Conservation (phyloP, 2,113 vertebrate species). For the Edolisoma coerulescens region DNA sequence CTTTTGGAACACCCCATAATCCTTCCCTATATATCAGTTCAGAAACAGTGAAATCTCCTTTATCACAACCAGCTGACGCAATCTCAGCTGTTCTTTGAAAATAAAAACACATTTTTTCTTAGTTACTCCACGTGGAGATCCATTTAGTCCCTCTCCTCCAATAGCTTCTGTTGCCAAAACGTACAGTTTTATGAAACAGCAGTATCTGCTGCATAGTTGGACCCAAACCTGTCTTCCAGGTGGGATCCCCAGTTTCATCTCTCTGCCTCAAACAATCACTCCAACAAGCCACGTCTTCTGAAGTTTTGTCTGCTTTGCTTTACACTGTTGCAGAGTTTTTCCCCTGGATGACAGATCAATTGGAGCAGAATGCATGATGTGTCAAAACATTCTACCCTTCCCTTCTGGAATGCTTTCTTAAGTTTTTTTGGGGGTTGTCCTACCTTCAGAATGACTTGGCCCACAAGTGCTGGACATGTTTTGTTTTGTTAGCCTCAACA, state of each 20-base stretch:
- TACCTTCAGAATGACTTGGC: not conserved
- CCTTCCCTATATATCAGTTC: slow-evolving; percentile 43
- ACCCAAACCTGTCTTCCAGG: not conserved
- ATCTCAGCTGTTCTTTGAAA: slow-evolving; percentile 62
- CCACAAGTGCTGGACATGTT: not conserved
- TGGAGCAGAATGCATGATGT: not conserved
- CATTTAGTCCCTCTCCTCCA: not conserved
- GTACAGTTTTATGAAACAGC: not conserved
- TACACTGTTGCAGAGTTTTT: fast-evolving
- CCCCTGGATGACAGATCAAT: not conserved
- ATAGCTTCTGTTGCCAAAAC: slow-evolving; percentile 16
- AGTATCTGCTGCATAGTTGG: not conserved
- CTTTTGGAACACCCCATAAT: slow-evolving; percentile 48
- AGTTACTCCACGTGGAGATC: not conserved
- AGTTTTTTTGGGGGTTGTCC: not conserved
- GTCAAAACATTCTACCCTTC: not conserved
- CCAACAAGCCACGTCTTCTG: not conserved
- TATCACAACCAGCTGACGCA: slow-evolving; percentile 68
- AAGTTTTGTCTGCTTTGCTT: not conserved
- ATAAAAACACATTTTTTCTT: slow-evolving; percentile 60
- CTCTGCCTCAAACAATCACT: not conserved
- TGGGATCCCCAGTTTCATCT: not conserved
- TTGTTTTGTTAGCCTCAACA: slow-evolving; percentile 1
- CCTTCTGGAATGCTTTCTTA: not conserved
- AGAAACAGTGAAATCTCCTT: slow-evolving; percentile 48